Percentiles rank a stretch among this genome's conserved stretches.
phyloP scores from a whole-genome alignment of 1,140 invertebrate species.

The Drosophila baimaii region DNA sequence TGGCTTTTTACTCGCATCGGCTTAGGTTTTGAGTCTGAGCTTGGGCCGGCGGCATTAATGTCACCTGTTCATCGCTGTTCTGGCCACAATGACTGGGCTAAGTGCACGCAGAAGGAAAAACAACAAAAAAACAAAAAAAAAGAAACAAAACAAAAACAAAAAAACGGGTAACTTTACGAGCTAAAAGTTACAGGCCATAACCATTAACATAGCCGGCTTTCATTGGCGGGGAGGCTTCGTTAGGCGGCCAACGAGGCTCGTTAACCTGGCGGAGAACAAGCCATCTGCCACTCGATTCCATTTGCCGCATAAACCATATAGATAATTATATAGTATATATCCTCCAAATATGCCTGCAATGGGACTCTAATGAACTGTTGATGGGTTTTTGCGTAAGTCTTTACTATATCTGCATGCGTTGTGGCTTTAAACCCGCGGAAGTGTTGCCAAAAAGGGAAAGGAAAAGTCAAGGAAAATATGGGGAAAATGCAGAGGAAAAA shows the following conservation, averaged over 20 bases:
- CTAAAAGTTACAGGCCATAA: conserved; percentile 12
- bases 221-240: conserved; percentile 7
- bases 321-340: background rate
- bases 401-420: background rate
- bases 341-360: conserved; percentile 7
- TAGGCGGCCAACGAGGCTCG: conserved; percentile 24
- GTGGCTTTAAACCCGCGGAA: conserved; percentile 3
- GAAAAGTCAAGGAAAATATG: background rate
- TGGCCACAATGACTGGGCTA: conserved; percentile 44
- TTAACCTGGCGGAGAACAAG: conserved; percentile 17
- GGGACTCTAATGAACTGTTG: conserved; percentile 37
- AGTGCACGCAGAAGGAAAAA: conserved; percentile 36
- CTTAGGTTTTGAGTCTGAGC: background rate
- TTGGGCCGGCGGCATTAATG: conserved; percentile 56
- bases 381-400: conserved; percentile 35
- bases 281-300: conserved; percentile 26
- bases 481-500: background rate
- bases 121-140: background rate
- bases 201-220: conserved; percentile 18
- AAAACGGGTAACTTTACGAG: conserved; percentile 20
- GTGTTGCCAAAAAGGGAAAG: background rate
- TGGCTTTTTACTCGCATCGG: conserved; percentile 9
- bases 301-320: conserved; percentile 3
- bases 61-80: conserved; percentile 63
- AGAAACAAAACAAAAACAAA: background rate